Evolutionary conservation across 2,888 invertebrate genomes (phyloP).

Genomic region (Eupelmus urozonus): DNA sequence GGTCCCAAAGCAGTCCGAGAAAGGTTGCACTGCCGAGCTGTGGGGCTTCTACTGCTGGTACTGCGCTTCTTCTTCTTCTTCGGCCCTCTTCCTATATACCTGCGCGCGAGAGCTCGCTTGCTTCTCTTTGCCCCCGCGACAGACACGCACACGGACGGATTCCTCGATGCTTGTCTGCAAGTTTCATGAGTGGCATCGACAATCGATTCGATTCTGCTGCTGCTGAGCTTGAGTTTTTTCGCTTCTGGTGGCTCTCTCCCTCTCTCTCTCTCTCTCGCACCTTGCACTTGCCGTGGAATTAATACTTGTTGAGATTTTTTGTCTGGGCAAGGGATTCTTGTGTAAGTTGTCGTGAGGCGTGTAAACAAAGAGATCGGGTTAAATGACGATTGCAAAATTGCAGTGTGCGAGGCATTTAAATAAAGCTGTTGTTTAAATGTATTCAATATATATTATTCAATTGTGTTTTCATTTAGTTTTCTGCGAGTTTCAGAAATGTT

Average conservation of each 20-base stretch:
- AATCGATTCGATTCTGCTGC: conserved; percentile 47
- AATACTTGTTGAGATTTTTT: conserved; percentile 25
- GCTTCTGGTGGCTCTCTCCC: neutral
- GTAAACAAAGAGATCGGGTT: too few relatives aligned
- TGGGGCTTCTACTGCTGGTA: neutral
- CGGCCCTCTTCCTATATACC: conserved; percentile 2
- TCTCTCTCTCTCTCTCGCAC: conserved; percentile 1
- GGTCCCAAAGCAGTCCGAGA: conserved; percentile 41
- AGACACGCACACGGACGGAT: conserved; percentile 43
- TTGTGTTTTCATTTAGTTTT: too few relatives aligned
- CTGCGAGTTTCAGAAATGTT: too few relatives aligned
- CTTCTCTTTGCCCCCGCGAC: neutral
- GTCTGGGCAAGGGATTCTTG: too few relatives aligned
- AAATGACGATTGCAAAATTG: too few relatives aligned
- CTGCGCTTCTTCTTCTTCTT: neutral
- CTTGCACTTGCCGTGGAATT: conserved; percentile 21
- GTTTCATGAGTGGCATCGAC: conserved; percentile 57
- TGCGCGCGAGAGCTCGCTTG: too few relatives aligned
- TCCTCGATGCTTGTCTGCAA: conserved; percentile 49
- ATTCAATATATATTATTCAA: too few relatives aligned
- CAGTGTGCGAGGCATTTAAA: too few relatives aligned
- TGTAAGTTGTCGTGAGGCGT: too few relatives aligned
- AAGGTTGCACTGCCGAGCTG: conserved; percentile 28
- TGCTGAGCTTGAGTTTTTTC: too few relatives aligned
- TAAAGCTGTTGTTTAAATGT: too few relatives aligned